phyloP scores from a whole-genome alignment of 2,113 vertebrate genomes.

The Carassius carassius region DNA sequence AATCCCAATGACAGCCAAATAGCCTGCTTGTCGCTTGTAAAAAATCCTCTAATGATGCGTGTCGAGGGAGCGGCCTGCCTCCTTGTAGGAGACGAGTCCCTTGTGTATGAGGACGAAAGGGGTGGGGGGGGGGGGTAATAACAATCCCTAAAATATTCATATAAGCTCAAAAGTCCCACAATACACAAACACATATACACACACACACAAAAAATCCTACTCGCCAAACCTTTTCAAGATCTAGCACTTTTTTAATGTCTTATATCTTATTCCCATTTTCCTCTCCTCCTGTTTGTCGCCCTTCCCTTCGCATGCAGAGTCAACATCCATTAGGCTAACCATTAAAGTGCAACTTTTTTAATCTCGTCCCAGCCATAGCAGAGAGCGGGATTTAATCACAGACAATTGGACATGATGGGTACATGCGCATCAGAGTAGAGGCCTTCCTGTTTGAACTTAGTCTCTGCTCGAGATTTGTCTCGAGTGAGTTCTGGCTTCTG shows the following conservation, averaged over 20 bases:
- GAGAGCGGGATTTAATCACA: constrained; percentile 56
- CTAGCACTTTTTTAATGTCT: constrained; percentile 17
- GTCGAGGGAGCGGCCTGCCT: constrained; percentile 85
- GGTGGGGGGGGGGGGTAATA: constrained; percentile 67
- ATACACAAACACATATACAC: constrained; percentile 53
- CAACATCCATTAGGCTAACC: constrained; percentile 77
- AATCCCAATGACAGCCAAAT: constrained; percentile 94
- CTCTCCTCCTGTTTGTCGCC: constrained; percentile 50
- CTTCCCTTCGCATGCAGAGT: constrained; percentile 64
- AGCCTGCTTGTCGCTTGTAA: constrained; percentile 92
- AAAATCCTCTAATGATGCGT: constrained; percentile 92
- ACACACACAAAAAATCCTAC: constrained; percentile 41
- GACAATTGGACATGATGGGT: constrained; percentile 76
- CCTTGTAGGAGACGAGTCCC: constrained; percentile 83
- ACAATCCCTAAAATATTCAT: constrained; percentile 75
- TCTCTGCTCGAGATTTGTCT: constrained; percentile 15
- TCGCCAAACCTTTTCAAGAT: constrained; percentile 65
- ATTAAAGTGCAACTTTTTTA: constrained; percentile 71
- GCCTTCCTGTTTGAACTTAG: constrained; percentile 53
- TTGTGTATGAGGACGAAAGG: constrained; percentile 75
- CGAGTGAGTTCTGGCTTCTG: constrained; percentile 39
- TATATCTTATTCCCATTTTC: constrained; percentile 55
- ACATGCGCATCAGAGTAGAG: constrained; percentile 65
- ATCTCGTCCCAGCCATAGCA: constrained; percentile 54
- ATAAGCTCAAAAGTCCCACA: constrained; percentile 57